Evolutionary conservation across 2,888 invertebrate genomes (phyloP), one percentile per base, ranked within the genome.

Genomic region (Sylvicola cinctus): DNA sequence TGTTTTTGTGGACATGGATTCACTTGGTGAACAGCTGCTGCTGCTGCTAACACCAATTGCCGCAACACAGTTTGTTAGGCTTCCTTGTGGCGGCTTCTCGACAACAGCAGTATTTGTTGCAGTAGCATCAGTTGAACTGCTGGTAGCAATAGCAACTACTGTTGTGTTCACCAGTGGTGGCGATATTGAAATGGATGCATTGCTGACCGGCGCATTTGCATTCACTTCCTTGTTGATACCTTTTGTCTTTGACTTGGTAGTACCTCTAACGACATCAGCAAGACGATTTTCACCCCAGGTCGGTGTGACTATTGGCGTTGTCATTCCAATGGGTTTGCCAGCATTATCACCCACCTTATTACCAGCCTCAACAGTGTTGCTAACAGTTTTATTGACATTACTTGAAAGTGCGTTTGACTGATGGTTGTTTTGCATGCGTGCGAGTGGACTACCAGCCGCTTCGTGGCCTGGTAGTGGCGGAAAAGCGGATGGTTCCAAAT

Each of bases 181-280:
- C 15, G 36, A 36, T 10, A 27, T 27, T 23, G 33, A 36, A 36
- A 31, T 39, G 15, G 36, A 34, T 14, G 34, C 30, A 13, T 29
- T 35, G 20, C 17, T 31, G 28, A 14, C n/a, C 16, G 16, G 26
- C 10, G 14, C n/a, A 28, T 35, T 32, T 25, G 42, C 39, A 41
- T 49, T 40, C 49, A 53, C 54, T 38, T 49, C n/a, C n/a, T n/a
- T n/a, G n/a, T n/a, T n/a, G n/a, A n/a, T 6, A 13, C 12, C 38
- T 23, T 38, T 35, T 7, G 40, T 32, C 37, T 46, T 51, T 31
- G 46, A 44, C 51, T 68, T 71, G 33, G 69, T 70, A 28, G 72
- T 74, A 37, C 77, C 77, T 46, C 78, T 78, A 32, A 81, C 80
- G 29, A 81, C 79, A 54, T 81, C 81, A 10, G 80, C 71, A 47